These are phyloP conservation scores for Prionace glauca DNA, from an alignment of 2,797 vertebrate species.

Conservation along the genomic window DNA sequence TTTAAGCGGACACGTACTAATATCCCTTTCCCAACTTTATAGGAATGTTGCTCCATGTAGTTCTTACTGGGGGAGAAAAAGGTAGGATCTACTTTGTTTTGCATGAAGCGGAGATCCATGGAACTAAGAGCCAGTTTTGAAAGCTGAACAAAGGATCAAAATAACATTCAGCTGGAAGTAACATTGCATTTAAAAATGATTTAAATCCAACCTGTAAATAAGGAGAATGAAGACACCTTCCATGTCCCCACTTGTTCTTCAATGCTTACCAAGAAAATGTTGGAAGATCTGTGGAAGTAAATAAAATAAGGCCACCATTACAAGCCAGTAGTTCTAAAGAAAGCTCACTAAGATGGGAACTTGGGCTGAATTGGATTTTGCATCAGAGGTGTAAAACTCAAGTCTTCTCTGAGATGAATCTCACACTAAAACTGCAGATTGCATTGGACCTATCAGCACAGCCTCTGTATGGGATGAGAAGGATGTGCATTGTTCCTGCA, in stretches of 20 bases:
- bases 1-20: too few relatives aligned
- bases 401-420: background rate
- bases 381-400: background rate
- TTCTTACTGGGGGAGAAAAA: background rate
- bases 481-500: background rate
- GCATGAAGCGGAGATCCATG: background rate
- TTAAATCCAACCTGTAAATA: background rate
- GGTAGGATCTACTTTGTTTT: background rate
- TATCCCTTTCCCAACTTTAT: background rate
- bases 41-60: background rate
- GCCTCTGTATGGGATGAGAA: background rate
- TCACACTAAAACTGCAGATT: background rate
- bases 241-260: background rate
- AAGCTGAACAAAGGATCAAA: background rate
- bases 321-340: background rate
- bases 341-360: background rate
- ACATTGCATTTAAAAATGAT: background rate
- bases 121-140: background rate
- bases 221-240: background rate
- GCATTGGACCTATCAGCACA: background rate
- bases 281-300: background rate
- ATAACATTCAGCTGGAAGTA: background rate
- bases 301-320: background rate
- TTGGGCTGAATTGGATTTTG: background rate
- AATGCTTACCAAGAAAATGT: background rate